Conservation (phyloP, 2,888 invertebrate species). For the Drosophila quinaria region DNA sequence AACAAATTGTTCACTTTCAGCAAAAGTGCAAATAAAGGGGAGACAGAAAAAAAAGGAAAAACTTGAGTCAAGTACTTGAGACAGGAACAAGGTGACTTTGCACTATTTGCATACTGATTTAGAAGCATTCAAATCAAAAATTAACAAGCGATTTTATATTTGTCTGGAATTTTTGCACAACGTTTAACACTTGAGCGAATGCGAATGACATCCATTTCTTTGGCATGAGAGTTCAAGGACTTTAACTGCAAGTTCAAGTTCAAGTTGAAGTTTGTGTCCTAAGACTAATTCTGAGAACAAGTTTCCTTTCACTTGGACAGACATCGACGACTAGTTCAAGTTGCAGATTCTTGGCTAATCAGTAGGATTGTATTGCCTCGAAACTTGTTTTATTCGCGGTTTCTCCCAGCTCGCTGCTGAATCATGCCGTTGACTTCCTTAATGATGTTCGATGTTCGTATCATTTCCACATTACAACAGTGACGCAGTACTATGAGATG, state of each 20-base stretch:
- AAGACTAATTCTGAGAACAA: slow-evolving; percentile 38
- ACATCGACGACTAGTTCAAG: slow-evolving; percentile 14
- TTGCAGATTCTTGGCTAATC: slow-evolving; percentile 26
- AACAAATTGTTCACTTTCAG: slow-evolving; percentile 11
- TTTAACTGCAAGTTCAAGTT: slow-evolving; percentile 6
- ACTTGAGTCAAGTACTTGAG: slow-evolving; percentile 1
- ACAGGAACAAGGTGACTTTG: slow-evolving; percentile 36
- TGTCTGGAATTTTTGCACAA: slow-evolving; percentile 4
- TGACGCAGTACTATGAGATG: slow-evolving; percentile 85
- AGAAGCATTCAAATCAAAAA: slow-evolving; percentile 21
- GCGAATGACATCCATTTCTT: slow-evolving; percentile 1
- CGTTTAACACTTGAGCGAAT: slow-evolving; percentile 4
- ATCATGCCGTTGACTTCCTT: slow-evolving; percentile 32
- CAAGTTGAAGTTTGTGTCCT: slow-evolving; percentile 40
- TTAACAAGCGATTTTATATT: slow-evolving; percentile 8
- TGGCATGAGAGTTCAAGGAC: slow-evolving; percentile 24
- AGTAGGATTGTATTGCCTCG: slow-evolving; percentile 23
- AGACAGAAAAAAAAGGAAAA: neutral
- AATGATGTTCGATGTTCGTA: slow-evolving; percentile 23
- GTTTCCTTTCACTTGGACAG: slow-evolving; percentile 58
- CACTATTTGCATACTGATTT: slow-evolving; percentile 38
- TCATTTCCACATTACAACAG: slow-evolving; percentile 49
- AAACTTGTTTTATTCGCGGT: slow-evolving; percentile 43
- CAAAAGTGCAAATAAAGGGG: neutral
- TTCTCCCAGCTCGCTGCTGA: slow-evolving; percentile 24